Conservation (phyloP, 2,113 vertebrate genomes). For the Fregata magnificens region DNA sequence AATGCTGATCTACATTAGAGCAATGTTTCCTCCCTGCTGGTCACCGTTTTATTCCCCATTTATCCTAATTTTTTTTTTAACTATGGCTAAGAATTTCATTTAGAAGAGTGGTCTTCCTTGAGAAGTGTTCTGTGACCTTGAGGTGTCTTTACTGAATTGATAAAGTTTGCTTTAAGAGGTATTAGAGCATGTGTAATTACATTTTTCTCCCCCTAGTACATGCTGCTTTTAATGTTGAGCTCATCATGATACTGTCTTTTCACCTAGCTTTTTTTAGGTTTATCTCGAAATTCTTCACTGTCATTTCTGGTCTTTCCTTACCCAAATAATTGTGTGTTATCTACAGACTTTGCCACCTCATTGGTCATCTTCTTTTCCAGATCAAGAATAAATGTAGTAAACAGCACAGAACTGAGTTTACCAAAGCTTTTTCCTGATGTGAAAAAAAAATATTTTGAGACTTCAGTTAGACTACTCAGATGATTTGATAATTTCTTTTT, state of each 20-base stretch:
- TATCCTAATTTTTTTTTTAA: background rate
- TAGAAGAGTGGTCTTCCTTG: background rate
- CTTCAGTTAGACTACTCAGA: background rate
- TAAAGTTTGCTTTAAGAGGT: background rate
- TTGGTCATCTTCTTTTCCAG: background rate
- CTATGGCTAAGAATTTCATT: background rate
- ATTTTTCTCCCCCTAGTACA: background rate
- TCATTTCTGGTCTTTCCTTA: background rate
- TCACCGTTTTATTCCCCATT: background rate
- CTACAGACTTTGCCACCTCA: background rate
- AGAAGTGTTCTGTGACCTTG: background rate
- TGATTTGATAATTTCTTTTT: background rate
- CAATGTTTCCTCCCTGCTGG: background rate
- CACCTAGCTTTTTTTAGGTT: background rate
- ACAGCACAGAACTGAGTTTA: background rate
- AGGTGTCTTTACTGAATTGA: background rate
- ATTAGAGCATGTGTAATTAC: background rate
- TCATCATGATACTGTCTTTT: background rate
- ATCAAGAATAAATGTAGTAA: background rate
- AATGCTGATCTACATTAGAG: background rate
- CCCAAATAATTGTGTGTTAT: background rate
- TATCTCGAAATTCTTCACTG: background rate
- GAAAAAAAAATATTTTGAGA: background rate
- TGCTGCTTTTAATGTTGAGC: background rate
- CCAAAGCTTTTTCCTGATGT: background rate